Percentiles rank a stretch among this genome's conserved stretches.
Conservation (phyloP, 2,113 vertebrate genomes). For the Tachycineta bicolor region DNA sequence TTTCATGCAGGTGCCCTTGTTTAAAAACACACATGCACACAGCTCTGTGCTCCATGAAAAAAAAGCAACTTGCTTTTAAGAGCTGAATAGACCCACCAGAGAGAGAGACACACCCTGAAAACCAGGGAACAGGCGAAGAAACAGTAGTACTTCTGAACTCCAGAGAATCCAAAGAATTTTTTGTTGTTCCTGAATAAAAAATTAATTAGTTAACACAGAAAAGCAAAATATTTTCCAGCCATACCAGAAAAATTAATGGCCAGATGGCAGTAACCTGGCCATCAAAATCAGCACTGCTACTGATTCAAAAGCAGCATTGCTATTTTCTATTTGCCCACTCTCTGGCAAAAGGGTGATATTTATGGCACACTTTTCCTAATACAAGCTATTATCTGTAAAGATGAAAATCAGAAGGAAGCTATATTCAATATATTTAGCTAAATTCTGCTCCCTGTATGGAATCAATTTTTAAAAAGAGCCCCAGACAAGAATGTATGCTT, state of each 20-base stretch:
- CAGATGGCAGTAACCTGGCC: slow-evolving; percentile 56
- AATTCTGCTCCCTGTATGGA: slow-evolving; percentile 23
- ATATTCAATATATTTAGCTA: slow-evolving; percentile 28
- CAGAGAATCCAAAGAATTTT: slow-evolving; percentile 1
- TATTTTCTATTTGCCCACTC: slow-evolving; percentile 11
- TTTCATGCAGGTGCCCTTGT: slow-evolving; percentile 73
- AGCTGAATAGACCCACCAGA: slow-evolving; percentile 31
- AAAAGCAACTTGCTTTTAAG: slow-evolving; percentile 49
- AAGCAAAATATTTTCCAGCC: slow-evolving; percentile 55
- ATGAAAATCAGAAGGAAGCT: slow-evolving; percentile 22
- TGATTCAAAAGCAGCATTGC: slow-evolving; percentile 7
- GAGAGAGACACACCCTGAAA: slow-evolving; percentile 14
- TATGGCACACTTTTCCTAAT: neutral
- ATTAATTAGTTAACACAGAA: slow-evolving; percentile 55
- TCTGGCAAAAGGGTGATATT: neutral
- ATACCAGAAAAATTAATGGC: slow-evolving; percentile 30
- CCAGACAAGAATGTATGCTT: slow-evolving; percentile 23
- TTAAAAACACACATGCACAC: slow-evolving; percentile 30
- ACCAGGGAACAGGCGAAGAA: neutral
- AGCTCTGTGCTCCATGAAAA: slow-evolving; percentile 37
- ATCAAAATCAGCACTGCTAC: slow-evolving; percentile 25
- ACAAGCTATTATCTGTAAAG: slow-evolving; percentile 15
- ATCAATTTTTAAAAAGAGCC: slow-evolving; percentile 9
- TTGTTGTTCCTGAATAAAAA: slow-evolving; percentile 30
- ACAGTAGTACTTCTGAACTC: neutral